Conservation (phyloP, 2,888 invertebrate genomes). For the Kuschelorhynchus macadamiae region DNA sequence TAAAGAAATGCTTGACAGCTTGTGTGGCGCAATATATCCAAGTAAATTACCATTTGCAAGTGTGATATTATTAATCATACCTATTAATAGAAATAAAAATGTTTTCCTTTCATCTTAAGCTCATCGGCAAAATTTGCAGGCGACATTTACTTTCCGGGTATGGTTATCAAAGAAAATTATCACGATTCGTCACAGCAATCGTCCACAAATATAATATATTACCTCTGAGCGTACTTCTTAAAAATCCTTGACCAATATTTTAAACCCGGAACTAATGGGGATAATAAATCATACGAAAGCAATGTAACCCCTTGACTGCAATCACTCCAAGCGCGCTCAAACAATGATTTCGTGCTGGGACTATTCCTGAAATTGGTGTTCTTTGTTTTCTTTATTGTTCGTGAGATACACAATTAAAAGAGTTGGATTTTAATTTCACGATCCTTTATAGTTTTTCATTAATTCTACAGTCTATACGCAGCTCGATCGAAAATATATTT, state of each 20-base stretch:
- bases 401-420: not conserved
- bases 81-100: too few relatives aligned
- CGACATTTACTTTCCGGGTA: too few relatives aligned
- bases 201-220: conserved; percentile 35
- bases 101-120: too few relatives aligned
- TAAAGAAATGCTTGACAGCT: too few relatives aligned
- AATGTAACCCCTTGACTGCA: conserved; percentile 60
- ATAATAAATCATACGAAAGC: conserved; percentile 59
- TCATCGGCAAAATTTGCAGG: too few relatives aligned
- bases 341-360: conserved; percentile 33
- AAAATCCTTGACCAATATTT: conserved; percentile 58
- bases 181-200: conserved; percentile 28
- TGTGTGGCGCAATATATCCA: too few relatives aligned
- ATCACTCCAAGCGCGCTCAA: conserved; percentile 22
- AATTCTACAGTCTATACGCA: too few relatives aligned
- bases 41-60: too few relatives aligned
- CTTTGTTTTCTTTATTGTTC: conserved; percentile 15
- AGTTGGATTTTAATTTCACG: too few relatives aligned
- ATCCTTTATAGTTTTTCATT: too few relatives aligned
- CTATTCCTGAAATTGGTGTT: conserved; percentile 13
- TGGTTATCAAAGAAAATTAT: conserved; percentile 21
- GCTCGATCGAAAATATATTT: too few relatives aligned
- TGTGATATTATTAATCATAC: too few relatives aligned
- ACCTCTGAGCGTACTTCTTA: conserved; percentile 28
- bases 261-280: conserved; percentile 58